Evolutionary conservation across 2,888 invertebrate genomes (phyloP), one percentile per base, ranked within the genome.

Genomic region (Pseudoips prasinana): DNA sequence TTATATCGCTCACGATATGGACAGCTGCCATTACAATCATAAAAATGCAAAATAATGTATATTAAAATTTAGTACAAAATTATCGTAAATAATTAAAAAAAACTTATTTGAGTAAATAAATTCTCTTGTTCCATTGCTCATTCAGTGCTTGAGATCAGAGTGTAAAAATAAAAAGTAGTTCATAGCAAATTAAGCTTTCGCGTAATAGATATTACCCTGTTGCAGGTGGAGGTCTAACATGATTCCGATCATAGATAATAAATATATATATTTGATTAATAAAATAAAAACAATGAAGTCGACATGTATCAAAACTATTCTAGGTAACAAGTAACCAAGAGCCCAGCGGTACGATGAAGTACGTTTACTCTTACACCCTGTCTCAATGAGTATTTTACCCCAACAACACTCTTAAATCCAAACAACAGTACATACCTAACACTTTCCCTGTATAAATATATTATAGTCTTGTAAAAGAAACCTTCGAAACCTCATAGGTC

Each of bases 401-500:
- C 83, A 75, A 81, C 85, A 77, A 82, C 87, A 78, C 78, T 76
- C 83, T 75, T 79, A 80, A 73, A 72, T 76, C 84, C 84, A 71
- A 79, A 79, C 81, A 77, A 76, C 82, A 81, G 72, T 82, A 83
- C 85, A 83, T 76, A 80, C 74, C 81, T 85, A 86, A 84, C 86
- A 81, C 87, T 76, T 84, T 87, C 88, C 87, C 87, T 87, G 87
- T 87, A 87, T 84, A 87, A 83, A 86, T 83, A 86, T 82, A 81
- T 81, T 82, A 85, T 85, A 87, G 86, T 87, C 87, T 88, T 86
- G 86, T 87, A 86, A 87, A 88, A 83, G 83, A 85, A 87, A 85
- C 81, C 70, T 76, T 82, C 74, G 72, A 79, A 80, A 87, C 87
- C 86, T 87, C 83, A 82, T 79, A 85, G 87, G 87, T 86, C 66